Evolutionary conservation across 2,797 vertebrate genomes (phyloP), one percentile per base, ranked within the genome.

Genomic region (Astyanax mexicanus): DNA sequence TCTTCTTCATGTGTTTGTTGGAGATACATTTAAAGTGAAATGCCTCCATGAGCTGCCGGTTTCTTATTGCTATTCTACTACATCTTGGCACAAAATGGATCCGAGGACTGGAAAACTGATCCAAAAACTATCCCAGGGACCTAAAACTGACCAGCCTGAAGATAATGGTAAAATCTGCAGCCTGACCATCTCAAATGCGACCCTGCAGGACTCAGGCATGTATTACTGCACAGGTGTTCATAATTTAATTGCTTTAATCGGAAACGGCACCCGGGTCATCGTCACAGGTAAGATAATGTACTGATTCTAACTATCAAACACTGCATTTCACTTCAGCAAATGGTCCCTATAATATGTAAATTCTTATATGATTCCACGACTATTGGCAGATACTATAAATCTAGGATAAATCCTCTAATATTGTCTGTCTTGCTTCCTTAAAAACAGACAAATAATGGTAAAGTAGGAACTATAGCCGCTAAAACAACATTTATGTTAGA

Each of bases 201-300:
- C 3, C 6, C 6, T 25, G 2, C 37, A 69, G 1, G 70, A 81
- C 49, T 83, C 83, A 3, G 83, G 79, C 13, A 15, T 69, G 25
- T 84, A 84, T 38, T 81, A 74, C 19, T 84, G 83, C 29, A 4
- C 19, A 1, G 0, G 1, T 37, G 0, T 11, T 0, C 0, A 1
- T 0, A 29, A n/a, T n/a, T 3, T 9, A 15, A 25, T 77, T 0
- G 0, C 37, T 19, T 0, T 55, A 13, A 0, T 71, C 1, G 81
- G 83, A 21, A 69, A 13, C 45, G 81, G 83, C 10, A 81, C 42
- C 47, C 75, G 54, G 11, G 79, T 84, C 62, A 57, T 79, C 42
- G 13, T 84, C 17, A 72, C 66, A 51, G 74, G 83, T 82, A 65
- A 79, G 47, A 78, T 40, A 42, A 40, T 45, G 1, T 1, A n/a